Percentiles rank a stretch among this genome's conserved stretches.
Evolutionary conservation across 2,113 vertebrate genomes (phyloP).

Genomic region (Riparia riparia): DNA sequence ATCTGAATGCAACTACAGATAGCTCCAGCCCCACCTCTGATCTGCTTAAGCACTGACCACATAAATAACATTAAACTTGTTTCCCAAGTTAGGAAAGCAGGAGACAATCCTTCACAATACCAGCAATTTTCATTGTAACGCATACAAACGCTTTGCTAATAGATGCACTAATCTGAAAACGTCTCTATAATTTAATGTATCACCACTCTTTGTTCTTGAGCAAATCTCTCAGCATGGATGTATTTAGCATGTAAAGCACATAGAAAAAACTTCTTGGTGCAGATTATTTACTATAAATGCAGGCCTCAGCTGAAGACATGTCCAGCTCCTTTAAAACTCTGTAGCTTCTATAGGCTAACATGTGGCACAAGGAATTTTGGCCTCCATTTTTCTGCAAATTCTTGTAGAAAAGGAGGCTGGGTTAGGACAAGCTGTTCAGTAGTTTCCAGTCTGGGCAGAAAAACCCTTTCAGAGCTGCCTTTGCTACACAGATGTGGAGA

Average conservation of each 20-base stretch:
- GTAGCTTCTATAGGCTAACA: neutral
- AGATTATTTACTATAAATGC: neutral
- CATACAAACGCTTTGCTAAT: neutral
- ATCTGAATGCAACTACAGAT: neutral
- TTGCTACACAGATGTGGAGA: neutral
- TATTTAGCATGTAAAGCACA: neutral
- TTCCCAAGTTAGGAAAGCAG: neutral
- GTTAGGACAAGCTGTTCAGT: neutral
- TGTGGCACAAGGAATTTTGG: neutral
- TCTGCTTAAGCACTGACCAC: neutral
- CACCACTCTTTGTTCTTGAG: neutral
- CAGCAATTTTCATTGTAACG: neutral
- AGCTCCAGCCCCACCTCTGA: neutral
- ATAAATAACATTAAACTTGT: neutral
- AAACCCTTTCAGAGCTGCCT: neutral
- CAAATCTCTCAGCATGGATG: neutral
- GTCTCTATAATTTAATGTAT: neutral
- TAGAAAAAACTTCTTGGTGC: neutral
- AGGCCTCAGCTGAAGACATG: neutral
- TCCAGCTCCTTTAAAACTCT: neutral
- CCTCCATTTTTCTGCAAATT: neutral
- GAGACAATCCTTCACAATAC: neutral
- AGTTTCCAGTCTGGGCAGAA: neutral
- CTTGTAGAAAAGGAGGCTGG: neutral
- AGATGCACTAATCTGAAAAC: neutral